Evolutionary conservation across 2,113 vertebrate species (phyloP).

Genomic region (Labrus mixtus): DNA sequence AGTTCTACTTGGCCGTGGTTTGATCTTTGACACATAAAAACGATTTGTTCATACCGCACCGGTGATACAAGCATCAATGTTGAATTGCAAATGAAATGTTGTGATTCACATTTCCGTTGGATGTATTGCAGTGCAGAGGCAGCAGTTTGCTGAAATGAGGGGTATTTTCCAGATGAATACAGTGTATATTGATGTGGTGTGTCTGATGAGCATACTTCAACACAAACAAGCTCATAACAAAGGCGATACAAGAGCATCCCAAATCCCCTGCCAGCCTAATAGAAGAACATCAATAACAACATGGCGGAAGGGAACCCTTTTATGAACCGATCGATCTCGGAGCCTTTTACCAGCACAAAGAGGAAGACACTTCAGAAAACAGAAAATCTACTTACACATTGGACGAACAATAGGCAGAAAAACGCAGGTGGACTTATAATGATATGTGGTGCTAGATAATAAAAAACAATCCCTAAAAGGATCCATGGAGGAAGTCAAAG

Average conservation of each 20-base stretch:
- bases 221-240: constrained; percentile 36
- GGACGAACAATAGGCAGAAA: background rate
- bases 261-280: constrained; percentile 16
- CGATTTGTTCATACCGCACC: background rate
- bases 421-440: background rate
- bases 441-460: background rate
- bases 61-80: background rate
- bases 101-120: constrained; percentile 5
- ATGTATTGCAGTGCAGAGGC: background rate
- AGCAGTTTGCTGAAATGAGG: constrained; percentile 10
- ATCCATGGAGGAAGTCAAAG: background rate
- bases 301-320: constrained; percentile 37
- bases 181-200: constrained; percentile 10
- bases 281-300: constrained; percentile 45
- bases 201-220: constrained; percentile 27
- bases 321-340: constrained; percentile 46
- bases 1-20: background rate
- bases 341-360: constrained; percentile 30
- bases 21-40: constrained; percentile 14
- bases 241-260: constrained; percentile 16
- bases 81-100: constrained; percentile 9
- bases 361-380: constrained; percentile 24
- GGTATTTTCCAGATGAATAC: constrained; percentile 21
- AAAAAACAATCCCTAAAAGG: background rate
- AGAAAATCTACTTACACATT: background rate